Conservation (phyloP, 2,113 vertebrate genomes). For the Gadus chalcogrammus region DNA sequence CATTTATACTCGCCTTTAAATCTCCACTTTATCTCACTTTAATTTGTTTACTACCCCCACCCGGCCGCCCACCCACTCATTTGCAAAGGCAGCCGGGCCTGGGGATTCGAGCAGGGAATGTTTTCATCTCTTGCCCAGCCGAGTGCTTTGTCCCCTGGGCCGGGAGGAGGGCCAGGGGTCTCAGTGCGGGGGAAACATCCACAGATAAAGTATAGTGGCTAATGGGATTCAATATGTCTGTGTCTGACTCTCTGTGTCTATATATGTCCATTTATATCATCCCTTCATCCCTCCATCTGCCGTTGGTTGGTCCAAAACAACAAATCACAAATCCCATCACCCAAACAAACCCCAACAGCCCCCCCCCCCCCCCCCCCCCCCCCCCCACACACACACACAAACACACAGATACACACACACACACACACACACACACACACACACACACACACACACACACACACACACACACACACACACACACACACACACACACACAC, state of each 20-base stretch:
- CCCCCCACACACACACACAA: too few relatives aligned
- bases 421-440: not conserved
- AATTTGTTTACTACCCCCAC: not conserved
- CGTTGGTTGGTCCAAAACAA: not conserved
- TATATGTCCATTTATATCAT: not conserved
- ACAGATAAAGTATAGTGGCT: constrained; percentile 16
- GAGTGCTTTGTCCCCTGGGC: constrained; percentile 8
- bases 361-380: too few relatives aligned
- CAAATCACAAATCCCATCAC: too few relatives aligned
- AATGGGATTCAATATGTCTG: not conserved
- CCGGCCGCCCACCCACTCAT: constrained; percentile 12
- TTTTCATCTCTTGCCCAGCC: constrained; percentile 32
- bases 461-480: not conserved
- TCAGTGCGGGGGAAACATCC: constrained; percentile 18
- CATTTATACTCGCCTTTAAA: too few relatives aligned
- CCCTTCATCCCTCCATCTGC: not conserved
- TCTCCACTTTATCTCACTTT: constrained; percentile 3
- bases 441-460: not conserved
- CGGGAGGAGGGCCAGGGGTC: constrained; percentile 26
- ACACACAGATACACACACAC: too few relatives aligned
- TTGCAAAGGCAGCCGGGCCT: constrained; percentile 13
- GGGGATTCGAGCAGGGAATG: constrained; percentile 18
- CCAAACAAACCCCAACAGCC: too few relatives aligned
- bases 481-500: not conserved
- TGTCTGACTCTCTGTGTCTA: constrained; percentile 7